Percentiles rank a stretch among this genome's conserved stretches.
These are phyloP conservation scores for Naso thynnoides DNA, from an alignment of 2,797 vertebrate genomes.

Conservation along the genomic window DNA sequence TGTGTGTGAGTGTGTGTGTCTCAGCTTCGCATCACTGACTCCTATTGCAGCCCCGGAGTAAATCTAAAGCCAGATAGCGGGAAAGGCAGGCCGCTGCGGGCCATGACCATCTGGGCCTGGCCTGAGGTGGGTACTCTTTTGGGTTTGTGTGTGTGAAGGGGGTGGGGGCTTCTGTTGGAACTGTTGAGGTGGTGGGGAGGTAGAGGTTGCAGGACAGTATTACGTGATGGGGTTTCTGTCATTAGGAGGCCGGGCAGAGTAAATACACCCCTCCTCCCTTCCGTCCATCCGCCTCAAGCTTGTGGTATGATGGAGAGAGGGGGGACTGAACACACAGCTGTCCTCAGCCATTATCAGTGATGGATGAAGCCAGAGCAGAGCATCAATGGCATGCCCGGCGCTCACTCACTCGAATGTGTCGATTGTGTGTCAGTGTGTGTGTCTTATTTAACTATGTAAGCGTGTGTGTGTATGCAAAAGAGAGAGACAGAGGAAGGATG, in stretches of 20 bases:
- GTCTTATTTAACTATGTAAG: conserved; percentile 43
- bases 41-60: conserved; percentile 79
- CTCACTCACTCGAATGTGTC: conserved; percentile 74
- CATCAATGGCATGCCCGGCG: conserved; percentile 80
- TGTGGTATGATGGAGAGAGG: conserved; percentile 79
- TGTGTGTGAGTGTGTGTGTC: conserved; percentile 31
- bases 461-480: conserved; percentile 30
- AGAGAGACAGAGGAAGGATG: conserved; percentile 32
- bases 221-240: conserved; percentile 55
- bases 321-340: conserved; percentile 85
- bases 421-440: conserved; percentile 49
- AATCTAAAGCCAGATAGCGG: conserved; percentile 58
- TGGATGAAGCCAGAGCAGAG: conserved; percentile 86
- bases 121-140: conserved; percentile 66
- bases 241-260: conserved; percentile 71
- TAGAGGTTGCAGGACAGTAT: conserved; percentile 52
- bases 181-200: background rate
- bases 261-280: conserved; percentile 81
- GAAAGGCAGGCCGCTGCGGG: conserved; percentile 74
- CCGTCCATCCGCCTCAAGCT: conserved; percentile 62
- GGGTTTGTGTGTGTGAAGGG: background rate
- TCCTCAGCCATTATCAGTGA: conserved; percentile 86
- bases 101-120: conserved; percentile 81
- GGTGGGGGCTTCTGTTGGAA: conserved; percentile 1
- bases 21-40: conserved; percentile 78